These are phyloP conservation scores for Catocala fraxini DNA, from an alignment of 2,888 invertebrate species.

Conservation along the genomic window DNA sequence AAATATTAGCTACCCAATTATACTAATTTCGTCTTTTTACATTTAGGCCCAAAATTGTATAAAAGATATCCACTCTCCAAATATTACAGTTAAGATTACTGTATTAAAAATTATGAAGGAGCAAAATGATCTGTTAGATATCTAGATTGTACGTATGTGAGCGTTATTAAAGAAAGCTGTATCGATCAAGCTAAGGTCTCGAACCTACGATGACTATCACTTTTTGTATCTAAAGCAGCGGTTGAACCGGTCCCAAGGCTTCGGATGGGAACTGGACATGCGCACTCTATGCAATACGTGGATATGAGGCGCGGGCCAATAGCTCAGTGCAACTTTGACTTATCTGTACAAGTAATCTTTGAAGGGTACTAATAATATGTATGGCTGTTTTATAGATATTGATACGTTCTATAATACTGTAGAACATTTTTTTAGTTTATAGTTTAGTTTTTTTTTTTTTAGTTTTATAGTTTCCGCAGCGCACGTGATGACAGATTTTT, in stretches of 20 bases:
- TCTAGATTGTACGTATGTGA: constrained; percentile 16
- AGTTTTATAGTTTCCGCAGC: no score
- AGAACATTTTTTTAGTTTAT: no score
- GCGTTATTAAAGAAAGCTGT: constrained; percentile 52
- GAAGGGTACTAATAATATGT: constrained; percentile 20
- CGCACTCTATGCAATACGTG: constrained; percentile 38
- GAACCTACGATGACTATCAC: constrained; percentile 71
- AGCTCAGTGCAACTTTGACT: constrained; percentile 46
- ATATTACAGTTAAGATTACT: no score
- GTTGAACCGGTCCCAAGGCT: constrained; percentile 70
- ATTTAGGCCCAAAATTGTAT: no score
- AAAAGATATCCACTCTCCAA: no score
- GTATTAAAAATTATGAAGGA: no score
- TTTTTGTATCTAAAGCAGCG: constrained; percentile 66
- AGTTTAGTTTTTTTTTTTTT: no score
- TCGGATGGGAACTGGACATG: constrained; percentile 59
- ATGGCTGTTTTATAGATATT: no score
- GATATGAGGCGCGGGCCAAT: constrained; percentile 33
- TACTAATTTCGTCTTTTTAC: no score
- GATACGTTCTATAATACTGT: no score
- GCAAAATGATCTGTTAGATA: constrained; percentile 8
- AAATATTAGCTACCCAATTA: no score
- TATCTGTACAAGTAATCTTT: constrained; percentile 33
- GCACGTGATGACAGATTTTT: no score
- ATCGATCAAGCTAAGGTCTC: constrained; percentile 55